Evolutionary conservation across 1,140 invertebrate species (phyloP).

Genomic region (Aricia agestis): DNA sequence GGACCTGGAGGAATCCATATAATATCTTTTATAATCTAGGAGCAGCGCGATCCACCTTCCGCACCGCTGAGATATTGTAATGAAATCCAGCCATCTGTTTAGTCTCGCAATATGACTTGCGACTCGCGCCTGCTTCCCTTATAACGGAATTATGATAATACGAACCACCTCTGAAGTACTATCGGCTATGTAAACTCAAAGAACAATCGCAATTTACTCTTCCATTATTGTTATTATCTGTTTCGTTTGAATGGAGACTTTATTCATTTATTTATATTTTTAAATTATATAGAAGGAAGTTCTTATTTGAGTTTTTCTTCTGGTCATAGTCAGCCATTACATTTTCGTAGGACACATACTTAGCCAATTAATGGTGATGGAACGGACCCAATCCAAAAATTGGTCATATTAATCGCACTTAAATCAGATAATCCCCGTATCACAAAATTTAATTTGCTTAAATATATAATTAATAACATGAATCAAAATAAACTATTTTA

Average conservation of each 20-base stretch:
- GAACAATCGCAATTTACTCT: neutral
- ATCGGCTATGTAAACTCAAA: conserved; percentile 8
- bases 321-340: no score
- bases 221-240: neutral
- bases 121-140: conserved; percentile 52
- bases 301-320: no score
- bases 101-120: conserved; percentile 61
- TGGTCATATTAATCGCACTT: neutral
- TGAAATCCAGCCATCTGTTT: conserved; percentile 68
- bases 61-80: conserved; percentile 63
- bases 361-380: neutral
- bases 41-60: conserved; percentile 58
- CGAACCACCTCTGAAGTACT: conserved; percentile 19
- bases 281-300: no score
- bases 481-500: neutral
- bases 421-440: neutral
- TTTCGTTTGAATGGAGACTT: neutral
- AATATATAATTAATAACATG: neutral
- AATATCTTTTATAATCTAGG: conserved; percentile 57
- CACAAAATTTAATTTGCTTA: neutral
- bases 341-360: no score
- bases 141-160: conserved; percentile 53
- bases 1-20: conserved; percentile 36
- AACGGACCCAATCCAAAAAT: neutral
- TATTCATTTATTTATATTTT: neutral